Evolutionary conservation across 2,113 vertebrate genomes (phyloP).

Genomic region (Hippoglossus stenolepis): DNA sequence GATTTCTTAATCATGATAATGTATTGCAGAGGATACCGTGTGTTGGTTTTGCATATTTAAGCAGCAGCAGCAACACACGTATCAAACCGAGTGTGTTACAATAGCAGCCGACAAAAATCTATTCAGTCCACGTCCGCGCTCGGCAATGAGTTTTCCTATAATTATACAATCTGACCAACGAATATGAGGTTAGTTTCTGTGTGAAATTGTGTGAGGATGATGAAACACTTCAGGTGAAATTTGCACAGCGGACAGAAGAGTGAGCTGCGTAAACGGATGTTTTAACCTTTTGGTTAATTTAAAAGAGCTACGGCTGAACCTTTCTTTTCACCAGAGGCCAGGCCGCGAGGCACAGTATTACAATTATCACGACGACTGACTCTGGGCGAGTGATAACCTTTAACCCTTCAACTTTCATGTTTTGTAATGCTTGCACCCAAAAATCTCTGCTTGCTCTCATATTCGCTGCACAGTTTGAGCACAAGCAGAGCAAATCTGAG

Average conservation of each 20-base stretch:
- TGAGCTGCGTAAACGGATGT: slow-evolving; percentile 40
- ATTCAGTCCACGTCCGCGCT: slow-evolving; percentile 23
- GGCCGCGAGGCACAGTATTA: slow-evolving; percentile 45
- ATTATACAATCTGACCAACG: slow-evolving; percentile 38
- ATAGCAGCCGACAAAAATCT: slow-evolving; percentile 1
- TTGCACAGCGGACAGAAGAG: slow-evolving; percentile 36
- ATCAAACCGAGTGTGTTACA: slow-evolving; percentile 19
- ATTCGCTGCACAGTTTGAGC: no score
- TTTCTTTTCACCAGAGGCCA: slow-evolving; percentile 32
- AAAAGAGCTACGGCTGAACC: slow-evolving; percentile 38
- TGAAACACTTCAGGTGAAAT: slow-evolving; percentile 57
- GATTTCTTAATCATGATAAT: slow-evolving; percentile 2
- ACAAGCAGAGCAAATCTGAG: no score
- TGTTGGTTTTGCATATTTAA: neutral
- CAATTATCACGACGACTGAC: slow-evolving; percentile 32
- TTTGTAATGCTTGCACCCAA: no score
- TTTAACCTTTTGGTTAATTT: slow-evolving; percentile 59
- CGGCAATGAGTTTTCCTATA: slow-evolving; percentile 37
- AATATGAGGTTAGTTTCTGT: slow-evolving; percentile 24
- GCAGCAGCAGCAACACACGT: slow-evolving; percentile 26
- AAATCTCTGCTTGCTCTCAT: no score
- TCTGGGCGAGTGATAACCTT: slow-evolving; percentile 3
- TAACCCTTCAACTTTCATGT: neutral
- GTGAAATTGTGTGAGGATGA: slow-evolving; percentile 30
- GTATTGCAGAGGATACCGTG: neutral